Conservation (phyloP, 1,140 invertebrate genomes). For the Paraescarpia echinospica region DNA sequence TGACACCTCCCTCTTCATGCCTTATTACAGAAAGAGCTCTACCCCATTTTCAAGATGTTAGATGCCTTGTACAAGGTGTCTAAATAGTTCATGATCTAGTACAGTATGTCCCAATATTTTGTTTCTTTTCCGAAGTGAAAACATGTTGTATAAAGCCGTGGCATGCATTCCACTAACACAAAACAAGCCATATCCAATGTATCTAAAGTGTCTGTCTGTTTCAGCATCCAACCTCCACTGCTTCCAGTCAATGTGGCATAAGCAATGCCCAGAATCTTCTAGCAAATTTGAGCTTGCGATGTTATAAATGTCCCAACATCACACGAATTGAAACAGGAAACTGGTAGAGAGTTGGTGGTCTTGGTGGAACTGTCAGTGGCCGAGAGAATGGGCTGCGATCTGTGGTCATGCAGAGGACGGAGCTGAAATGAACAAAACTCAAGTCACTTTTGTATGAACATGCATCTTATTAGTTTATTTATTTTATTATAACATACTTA, state of each 20-base stretch:
- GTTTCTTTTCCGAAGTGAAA: not conserved
- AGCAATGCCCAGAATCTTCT: not conserved
- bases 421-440: not conserved
- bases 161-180: not conserved
- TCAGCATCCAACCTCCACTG: not conserved
- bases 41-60: not conserved
- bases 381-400: not conserved
- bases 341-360: not conserved
- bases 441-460: no score
- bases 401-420: not conserved
- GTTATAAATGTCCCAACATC: not conserved
- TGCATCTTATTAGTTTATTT: no score
- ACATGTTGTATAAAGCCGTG: not conserved
- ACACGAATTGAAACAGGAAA: not conserved
- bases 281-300: not conserved
- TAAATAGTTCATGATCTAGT: no score
- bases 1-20: not conserved
- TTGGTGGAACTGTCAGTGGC: not conserved
- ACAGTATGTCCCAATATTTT: no score
- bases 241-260: not conserved
- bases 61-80: not conserved
- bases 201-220: no score
- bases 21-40: not conserved
- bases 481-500: no score
- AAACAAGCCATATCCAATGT: not conserved